Conservation (phyloP, 1,140 invertebrate genomes). For the Ceratina calcarata region DNA sequence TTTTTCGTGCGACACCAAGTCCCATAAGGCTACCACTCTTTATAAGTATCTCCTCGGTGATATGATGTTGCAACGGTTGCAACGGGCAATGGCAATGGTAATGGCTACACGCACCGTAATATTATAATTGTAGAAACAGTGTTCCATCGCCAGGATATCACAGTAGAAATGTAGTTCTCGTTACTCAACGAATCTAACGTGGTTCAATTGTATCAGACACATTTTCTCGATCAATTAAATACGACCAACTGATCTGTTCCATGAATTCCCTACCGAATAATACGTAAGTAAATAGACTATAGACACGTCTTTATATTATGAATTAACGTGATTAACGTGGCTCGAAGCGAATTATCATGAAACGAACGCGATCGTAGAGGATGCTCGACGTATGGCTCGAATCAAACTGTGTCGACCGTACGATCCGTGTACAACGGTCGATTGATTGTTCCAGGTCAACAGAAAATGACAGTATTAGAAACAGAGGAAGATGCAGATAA, state of each 20-base stretch:
- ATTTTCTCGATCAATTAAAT: conserved; percentile 58
- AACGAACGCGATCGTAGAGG: not conserved
- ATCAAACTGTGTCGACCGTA: not conserved
- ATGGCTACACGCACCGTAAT: conserved; percentile 30
- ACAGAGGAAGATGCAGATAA: conserved; percentile 79
- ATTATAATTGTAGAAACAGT: conserved; percentile 19
- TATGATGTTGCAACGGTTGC: too few species aligned
- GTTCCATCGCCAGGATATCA: conserved; percentile 13
- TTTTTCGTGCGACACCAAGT: too few species aligned
- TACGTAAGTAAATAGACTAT: conserved; percentile 70
- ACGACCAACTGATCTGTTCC: conserved; percentile 67
- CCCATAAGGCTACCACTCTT: too few species aligned
- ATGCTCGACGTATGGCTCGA: not conserved
- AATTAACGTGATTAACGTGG: not conserved
- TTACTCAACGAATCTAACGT: conserved; percentile 27
- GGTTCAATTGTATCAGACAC: conserved; percentile 36
- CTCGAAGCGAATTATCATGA: not conserved
- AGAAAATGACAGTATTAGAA: conserved; percentile 81
- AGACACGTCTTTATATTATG: not conserved
- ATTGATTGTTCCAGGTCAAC: conserved; percentile 71
- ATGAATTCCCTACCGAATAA: conserved; percentile 76
- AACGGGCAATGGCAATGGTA: conserved; percentile 47
- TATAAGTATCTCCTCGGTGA: too few species aligned
- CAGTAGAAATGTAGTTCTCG: conserved; percentile 53
- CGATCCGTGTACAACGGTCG: not conserved